Evolutionary conservation across 2,888 invertebrate species (phyloP).

Genomic region (Cephus nigrinus): DNA sequence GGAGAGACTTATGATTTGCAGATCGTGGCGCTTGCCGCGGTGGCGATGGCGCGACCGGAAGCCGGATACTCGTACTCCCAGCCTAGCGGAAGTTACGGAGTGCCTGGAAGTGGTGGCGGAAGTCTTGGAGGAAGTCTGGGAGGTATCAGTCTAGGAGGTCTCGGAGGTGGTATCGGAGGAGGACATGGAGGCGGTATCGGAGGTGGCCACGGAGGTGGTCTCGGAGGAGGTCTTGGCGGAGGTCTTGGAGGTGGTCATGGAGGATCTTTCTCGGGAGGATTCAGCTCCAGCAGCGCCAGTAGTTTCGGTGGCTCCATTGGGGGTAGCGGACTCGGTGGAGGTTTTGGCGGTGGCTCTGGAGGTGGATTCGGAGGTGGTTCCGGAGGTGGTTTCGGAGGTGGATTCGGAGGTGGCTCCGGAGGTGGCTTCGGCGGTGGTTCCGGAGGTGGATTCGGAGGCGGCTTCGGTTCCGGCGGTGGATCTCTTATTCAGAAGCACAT

Average conservation of each 20-base stretch:
- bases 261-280: slow-evolving; percentile 25
- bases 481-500: slow-evolving; percentile 86
- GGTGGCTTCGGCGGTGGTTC: slow-evolving; percentile 66
- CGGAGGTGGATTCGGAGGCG: slow-evolving; percentile 67
- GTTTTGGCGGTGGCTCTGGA: slow-evolving; percentile 31
- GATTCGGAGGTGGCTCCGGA: slow-evolving; percentile 53
- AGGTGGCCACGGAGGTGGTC: slow-evolving; percentile 34
- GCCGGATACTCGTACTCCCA: slow-evolving; percentile 59
- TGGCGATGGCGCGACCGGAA: slow-evolving; percentile 63
- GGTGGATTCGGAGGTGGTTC: slow-evolving; percentile 30
- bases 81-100: slow-evolving; percentile 55
- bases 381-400: slow-evolving; percentile 33
- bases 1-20: slow-evolving; percentile 25
- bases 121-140: slow-evolving; percentile 41
- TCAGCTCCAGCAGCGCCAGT: slow-evolving; percentile 30
- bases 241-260: slow-evolving; percentile 20
- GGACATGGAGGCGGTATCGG: slow-evolving; percentile 28
- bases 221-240: slow-evolving; percentile 30
- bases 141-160: slow-evolving; percentile 27
- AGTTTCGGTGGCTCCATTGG: slow-evolving; percentile 37
- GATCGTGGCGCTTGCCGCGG: slow-evolving; percentile 62
- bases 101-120: slow-evolving; percentile 40
- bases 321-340: slow-evolving; percentile 30
- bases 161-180: slow-evolving; percentile 27
- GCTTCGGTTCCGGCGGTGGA: slow-evolving; percentile 65